phyloP scores from a whole-genome alignment of 2,797 vertebrate genomes.

The Poeciliopsis turneri region DNA sequence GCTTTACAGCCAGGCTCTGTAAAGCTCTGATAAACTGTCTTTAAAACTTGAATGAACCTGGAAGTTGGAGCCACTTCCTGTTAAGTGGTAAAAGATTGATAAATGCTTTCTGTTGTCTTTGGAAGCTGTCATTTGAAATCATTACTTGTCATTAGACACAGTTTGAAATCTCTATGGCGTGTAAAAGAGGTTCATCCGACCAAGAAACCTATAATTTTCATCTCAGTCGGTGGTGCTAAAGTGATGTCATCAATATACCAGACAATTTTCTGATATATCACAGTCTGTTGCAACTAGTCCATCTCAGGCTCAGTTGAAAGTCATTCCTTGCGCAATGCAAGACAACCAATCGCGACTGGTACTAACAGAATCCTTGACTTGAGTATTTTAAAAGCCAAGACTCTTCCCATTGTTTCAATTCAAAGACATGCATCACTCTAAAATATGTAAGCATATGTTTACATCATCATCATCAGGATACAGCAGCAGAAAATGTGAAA shows the following conservation, averaged over 20 bases:
- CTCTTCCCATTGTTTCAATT: too few relatives aligned
- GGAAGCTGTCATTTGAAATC: neutral
- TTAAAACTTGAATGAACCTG: neutral
- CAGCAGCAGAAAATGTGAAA: neutral
- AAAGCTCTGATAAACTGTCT: neutral
- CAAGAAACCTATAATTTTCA: neutral
- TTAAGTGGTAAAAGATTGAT: neutral
- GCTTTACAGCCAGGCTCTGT: neutral
- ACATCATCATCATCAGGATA: too few relatives aligned
- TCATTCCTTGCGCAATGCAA: neutral
- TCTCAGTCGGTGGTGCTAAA: neutral
- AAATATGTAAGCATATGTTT: too few relatives aligned
- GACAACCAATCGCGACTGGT: neutral
- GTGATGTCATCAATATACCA: neutral
- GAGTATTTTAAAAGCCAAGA: too few relatives aligned
- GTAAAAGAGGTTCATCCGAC: neutral
- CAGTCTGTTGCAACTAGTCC: neutral
- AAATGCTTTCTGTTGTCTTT: neutral
- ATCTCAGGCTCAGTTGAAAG: neutral
- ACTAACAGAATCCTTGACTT: neutral
- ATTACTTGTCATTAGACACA: neutral
- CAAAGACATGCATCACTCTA: too few relatives aligned
- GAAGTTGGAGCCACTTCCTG: neutral
- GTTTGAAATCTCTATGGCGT: neutral
- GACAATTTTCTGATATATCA: neutral